A percentile compares a stretch with the other conserved stretches of the same genome.
Conservation (phyloP, 92 coral and sea anemone genomes). For the Zoanthus sansibaricus region DNA sequence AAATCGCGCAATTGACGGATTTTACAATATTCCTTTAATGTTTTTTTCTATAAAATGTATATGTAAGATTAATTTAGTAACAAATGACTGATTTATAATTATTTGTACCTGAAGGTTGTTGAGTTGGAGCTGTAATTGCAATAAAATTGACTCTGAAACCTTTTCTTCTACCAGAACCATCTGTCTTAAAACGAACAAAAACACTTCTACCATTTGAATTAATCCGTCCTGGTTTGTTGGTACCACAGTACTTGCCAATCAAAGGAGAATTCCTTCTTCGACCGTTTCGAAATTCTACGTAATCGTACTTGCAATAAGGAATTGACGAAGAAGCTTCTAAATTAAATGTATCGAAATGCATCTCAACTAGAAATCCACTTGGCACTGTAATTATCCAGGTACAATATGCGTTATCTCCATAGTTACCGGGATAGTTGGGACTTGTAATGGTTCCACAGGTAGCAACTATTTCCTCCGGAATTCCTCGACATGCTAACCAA, state of each 20-base stretch:
- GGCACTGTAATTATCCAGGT: constrained; percentile 5
- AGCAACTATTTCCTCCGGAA: not conserved
- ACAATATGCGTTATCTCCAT: not conserved
- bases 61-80: too few relatives aligned
- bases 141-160: not conserved
- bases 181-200: not conserved
- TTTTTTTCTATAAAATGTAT: too few relatives aligned
- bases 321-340: not conserved
- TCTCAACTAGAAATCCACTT: not conserved
- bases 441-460: constrained; percentile 7
- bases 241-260: constrained; percentile 1
- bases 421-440: not conserved
- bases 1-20: too few relatives aligned
- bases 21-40: too few relatives aligned
- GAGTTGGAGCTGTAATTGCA: not conserved
- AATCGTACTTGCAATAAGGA: not conserved
- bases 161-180: not conserved
- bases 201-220: not conserved
- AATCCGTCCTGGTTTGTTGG: not conserved
- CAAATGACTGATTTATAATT: too few relatives aligned
- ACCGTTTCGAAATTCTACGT: not conserved
- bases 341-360: constrained; percentile 11
- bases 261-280: not conserved
- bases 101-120: not conserved
- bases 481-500: not conserved